Percentiles rank a stretch among this genome's conserved stretches.
These are phyloP conservation scores for Callaeas wilsoni DNA, from an alignment of 2,113 vertebrate genomes.

Conservation along the genomic window DNA sequence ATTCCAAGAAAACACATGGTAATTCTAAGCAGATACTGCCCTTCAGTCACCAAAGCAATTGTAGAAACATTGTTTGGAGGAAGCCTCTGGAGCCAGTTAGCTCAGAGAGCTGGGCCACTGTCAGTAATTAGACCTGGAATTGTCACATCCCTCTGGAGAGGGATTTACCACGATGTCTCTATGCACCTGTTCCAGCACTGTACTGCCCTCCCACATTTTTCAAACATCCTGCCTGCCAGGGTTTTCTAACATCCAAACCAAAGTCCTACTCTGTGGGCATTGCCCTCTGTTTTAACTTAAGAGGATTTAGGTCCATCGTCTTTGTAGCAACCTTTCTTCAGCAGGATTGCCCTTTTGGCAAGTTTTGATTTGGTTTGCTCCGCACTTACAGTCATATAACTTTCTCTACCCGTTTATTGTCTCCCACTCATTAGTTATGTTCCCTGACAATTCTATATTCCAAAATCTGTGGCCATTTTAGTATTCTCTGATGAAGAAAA, in stretches of 20 bases:
- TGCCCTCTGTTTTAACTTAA: not conserved
- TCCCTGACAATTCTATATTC: not conserved
- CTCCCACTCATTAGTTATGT: not conserved
- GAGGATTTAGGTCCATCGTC: not conserved
- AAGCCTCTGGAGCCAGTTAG: not conserved
- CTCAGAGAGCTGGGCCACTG: not conserved
- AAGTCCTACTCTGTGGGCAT: not conserved
- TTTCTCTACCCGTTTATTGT: not conserved
- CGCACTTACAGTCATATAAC: not conserved
- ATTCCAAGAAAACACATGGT: not conserved
- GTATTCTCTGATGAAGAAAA: not conserved
- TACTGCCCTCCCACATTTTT: not conserved
- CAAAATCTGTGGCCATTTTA: not conserved
- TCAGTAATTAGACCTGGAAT: not conserved
- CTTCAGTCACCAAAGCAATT: not conserved
- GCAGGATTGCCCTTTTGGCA: not conserved
- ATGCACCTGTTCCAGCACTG: not conserved
- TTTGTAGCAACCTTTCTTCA: not conserved
- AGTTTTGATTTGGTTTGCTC: not conserved
- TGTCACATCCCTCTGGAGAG: not conserved
- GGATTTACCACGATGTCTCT: not conserved
- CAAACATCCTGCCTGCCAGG: not conserved
- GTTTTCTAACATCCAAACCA: not conserved
- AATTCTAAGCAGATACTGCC: not conserved
- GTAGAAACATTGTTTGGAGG: not conserved